Evolutionary conservation across 2,888 invertebrate species (phyloP).

Genomic region (Aelia acuminata): DNA sequence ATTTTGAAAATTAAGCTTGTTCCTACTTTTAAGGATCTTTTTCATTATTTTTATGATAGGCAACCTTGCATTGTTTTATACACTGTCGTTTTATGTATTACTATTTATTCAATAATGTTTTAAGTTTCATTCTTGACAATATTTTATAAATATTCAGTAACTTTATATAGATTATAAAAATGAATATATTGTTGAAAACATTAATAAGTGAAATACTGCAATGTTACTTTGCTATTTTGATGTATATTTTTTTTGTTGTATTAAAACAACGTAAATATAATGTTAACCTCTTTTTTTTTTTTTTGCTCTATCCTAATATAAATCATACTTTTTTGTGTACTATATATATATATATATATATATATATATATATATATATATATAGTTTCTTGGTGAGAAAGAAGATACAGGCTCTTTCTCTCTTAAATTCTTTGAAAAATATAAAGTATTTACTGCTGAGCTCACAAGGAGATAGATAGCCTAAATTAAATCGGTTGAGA

Average conservation of each 20-base stretch:
- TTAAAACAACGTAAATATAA: constrained; percentile 15
- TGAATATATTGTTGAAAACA: not conserved
- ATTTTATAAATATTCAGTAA: not conserved
- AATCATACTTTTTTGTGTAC: not conserved
- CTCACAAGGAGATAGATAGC: no score
- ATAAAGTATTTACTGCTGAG: no score
- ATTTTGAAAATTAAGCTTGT: constrained; percentile 32
- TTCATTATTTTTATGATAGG: constrained; percentile 32
- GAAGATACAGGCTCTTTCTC: no score
- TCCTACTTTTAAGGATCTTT: constrained; percentile 27
- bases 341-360: no score
- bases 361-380: no score
- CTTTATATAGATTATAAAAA: not conserved
- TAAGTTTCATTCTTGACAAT: constrained; percentile 8
- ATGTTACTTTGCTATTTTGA: not conserved
- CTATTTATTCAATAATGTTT: constrained; percentile 17
- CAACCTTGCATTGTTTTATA: not conserved
- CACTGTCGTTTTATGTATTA: not conserved
- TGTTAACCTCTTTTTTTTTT: not conserved
- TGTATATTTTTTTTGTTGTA: constrained; percentile 33
- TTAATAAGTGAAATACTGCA: not conserved
- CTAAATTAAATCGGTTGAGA: no score
- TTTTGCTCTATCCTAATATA: not conserved
- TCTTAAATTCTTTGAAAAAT: no score
- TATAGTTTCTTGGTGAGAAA: no score